Evolutionary conservation across 1,140 invertebrate genomes (phyloP).

Genomic region (Ips typographus): DNA sequence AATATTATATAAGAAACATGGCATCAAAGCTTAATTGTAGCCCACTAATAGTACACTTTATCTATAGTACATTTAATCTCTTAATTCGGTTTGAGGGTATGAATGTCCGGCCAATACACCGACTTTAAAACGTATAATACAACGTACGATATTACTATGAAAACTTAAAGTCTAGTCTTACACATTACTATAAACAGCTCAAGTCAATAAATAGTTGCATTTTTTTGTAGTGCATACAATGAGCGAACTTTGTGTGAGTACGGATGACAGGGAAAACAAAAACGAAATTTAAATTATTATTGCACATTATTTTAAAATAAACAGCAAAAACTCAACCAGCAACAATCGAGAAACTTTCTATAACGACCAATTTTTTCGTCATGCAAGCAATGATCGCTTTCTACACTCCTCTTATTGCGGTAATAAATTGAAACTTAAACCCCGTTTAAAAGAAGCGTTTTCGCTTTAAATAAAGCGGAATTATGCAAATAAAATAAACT

Average conservation of each 20-base stretch:
- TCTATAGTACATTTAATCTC: conserved; percentile 47
- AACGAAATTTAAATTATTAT: not conserved
- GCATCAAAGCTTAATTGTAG: conserved; percentile 51
- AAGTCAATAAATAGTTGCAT: conserved; percentile 32
- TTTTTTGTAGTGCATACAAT: too few species aligned
- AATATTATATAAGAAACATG: conserved; percentile 51
- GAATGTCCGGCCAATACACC: not conserved
- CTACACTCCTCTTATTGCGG: not conserved
- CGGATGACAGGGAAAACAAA: not conserved
- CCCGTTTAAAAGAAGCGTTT: not conserved
- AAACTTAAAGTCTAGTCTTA: conserved; percentile 44
- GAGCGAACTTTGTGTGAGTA: not conserved
- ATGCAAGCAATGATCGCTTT: not conserved
- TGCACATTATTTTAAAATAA: not conserved
- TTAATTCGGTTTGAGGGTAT: conserved; percentile 49
- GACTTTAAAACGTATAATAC: conserved; percentile 36
- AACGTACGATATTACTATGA: conserved; percentile 41
- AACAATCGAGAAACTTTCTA: not conserved
- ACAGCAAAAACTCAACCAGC: not conserved
- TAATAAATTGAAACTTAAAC: not conserved
- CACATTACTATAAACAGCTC: conserved; percentile 44
- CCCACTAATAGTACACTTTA: conserved; percentile 47
- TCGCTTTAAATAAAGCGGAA: too few species aligned
- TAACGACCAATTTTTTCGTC: too few species aligned
- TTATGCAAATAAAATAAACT: too few species aligned